These are phyloP conservation scores for Erannis defoliaria DNA, from an alignment of 2,888 invertebrate genomes.

Conservation along the genomic window DNA sequence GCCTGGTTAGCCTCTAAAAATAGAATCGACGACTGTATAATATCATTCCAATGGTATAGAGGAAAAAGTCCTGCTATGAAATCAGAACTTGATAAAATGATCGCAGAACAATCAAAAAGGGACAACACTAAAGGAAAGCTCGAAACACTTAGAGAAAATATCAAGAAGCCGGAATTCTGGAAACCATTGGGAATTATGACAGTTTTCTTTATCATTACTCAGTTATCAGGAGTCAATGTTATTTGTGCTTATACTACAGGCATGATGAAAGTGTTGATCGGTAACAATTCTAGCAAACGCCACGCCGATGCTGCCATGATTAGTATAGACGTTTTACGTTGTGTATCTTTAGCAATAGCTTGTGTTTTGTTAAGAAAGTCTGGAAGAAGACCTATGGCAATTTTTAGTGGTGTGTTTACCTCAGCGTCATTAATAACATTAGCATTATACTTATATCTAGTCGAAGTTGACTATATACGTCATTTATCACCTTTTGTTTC, in stretches of 20 bases:
- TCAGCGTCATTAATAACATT: constrained; percentile 85
- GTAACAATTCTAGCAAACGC: constrained; percentile 68
- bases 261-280: constrained; percentile 88
- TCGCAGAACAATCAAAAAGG: constrained; percentile 71
- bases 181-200: constrained; percentile 88
- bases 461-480: constrained; percentile 57
- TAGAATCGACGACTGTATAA: constrained; percentile 85
- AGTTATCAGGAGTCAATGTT: constrained; percentile 90
- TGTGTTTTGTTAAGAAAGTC: constrained; percentile 87
- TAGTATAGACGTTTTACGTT: constrained; percentile 88
- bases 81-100: constrained; percentile 81
- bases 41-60: constrained; percentile 88
- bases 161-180: constrained; percentile 85
- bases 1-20: constrained; percentile 89
- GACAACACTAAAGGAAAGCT: constrained; percentile 66
- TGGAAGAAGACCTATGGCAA: constrained; percentile 88
- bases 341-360: constrained; percentile 86
- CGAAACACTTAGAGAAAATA: constrained; percentile 68
- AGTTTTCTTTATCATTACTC: constrained; percentile 88
- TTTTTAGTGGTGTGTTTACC: constrained; percentile 88
- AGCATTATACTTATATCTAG: constrained; percentile 78
- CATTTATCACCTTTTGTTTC: constrained; percentile 71
- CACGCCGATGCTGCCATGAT: constrained; percentile 89
- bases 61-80: constrained; percentile 80
- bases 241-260: constrained; percentile 90